Base-by-base conservation (phyloP, 2,888 invertebrate genomes). In the Eristalinus sepulchralis region DNA sequence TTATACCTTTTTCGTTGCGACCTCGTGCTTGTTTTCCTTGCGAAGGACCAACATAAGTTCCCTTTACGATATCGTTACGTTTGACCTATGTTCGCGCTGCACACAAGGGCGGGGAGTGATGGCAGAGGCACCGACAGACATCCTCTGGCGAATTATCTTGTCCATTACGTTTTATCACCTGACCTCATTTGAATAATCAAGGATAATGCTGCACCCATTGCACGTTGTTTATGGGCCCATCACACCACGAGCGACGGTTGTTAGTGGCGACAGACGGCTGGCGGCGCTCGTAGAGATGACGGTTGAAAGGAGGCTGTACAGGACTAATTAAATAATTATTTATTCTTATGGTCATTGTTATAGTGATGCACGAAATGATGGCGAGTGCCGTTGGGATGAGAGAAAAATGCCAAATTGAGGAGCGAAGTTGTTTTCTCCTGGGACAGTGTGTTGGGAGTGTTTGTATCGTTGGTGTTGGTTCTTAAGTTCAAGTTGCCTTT, bases 81-180 rank as follows among this genome's bases (percentile, higher is more conserved):
- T 81, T 84, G 83, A 84, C 83, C 83, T 84, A 72, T 76, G 81
- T 68, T 57, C 57, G 36, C 11, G 36, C 11, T 73, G 73, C 55
- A 62, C 62, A n/a, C 2, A 5, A 5, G 5, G 5, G 27, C 27
- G 27, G 27, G 27, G 9, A 5, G n/a, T n/a, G n/a, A 6, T n/a
- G 5, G 8, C 10, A 22, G 13, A 36, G 22, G 9, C 53, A 57
- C 11, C 10, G 0, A n/a, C 9, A 22, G 47, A 27, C 17, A 36
- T 27, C 27, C 27, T 27, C 24, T 5, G n/a, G 64, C 27, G 57
- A 75, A 70, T 79, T 75, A 79, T 70, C 53, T n/a, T 57, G 47
- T 57, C 80, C 76, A 84, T 84, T 76, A 84, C 55, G 34, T 76
- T 84, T 84, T 76, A 84, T 84, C 76, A 84, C 71, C 47, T 81